Evolutionary conservation across 2,797 vertebrate species (phyloP), one percentile per base, ranked within the genome.

Genomic region (Poeciliopsis turneri): DNA sequence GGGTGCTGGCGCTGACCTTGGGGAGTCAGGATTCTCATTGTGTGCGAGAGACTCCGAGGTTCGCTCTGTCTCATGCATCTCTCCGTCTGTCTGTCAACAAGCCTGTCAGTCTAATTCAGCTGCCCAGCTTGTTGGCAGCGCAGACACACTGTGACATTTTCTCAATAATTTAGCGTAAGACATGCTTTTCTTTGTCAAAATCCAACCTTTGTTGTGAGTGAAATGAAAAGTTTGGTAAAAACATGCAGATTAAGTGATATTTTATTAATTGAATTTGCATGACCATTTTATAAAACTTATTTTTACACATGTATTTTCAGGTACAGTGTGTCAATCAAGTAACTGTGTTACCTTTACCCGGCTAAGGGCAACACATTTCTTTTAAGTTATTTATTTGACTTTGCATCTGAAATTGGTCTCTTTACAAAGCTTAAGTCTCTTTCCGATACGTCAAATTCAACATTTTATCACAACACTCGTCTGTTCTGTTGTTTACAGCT

Each of bases 1-100:
- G 80, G 89, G 90, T 85, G 89, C 83, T 6, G 72, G 39, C 73
- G 82, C 64, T 93, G 93, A 94, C 95, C 95, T 95, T 95, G 94
- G 93, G 85, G 90, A 92, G 76, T 80, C 77, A 33, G 80, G 79
- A 88, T 91, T 85, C 85, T 86, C 81, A 82, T 82, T 88, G 79
- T 90, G 88, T 75, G 25, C 79, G 68, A n/a, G 77, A n/a, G 43
- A 76, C 79, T 88, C 47, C 81, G 82, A 88, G 84, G 71, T 55
- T 82, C 68, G 30, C 10, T 2, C 25, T 70, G 68, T 45, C 68
- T 70, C 78, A 47, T 59, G 77, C 49, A 70, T 85, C 80, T 80
- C 79, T 9, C 18, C 11, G 76, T 82, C 77, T 82, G 51, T 78
- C 51, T 46, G 13, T 72, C n/a, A 51, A 79, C 5, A n/a, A 43